Base-by-base conservation (phyloP, 1,140 invertebrate species). In the Bicyclus anynana region DNA sequence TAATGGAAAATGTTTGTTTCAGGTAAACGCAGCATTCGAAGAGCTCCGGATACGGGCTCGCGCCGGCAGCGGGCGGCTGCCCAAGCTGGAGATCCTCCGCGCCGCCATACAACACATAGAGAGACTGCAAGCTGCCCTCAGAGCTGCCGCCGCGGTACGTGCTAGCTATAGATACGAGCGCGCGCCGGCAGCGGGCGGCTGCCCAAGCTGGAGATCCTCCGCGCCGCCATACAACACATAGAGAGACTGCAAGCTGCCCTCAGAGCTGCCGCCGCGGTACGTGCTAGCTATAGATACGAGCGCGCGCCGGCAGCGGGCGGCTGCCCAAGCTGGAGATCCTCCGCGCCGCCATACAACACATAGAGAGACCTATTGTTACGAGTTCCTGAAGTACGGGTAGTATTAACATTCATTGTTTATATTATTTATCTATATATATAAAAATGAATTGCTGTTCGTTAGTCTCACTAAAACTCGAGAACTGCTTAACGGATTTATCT, bases 51-150 rank as follows among this genome's bases (percentile, higher is more conserved):
- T 95, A 72, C 89, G 97, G 62, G 98, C 98, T 0, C 96, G 97
- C 72, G 94, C 95, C 58, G 99, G 99, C 86, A 97, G 97, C 77
- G 98, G 99, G 80, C 90, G 98, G 51, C 90, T 99, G 69, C 97
- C 98, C 3, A 99, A 99, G 90, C 96, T 99, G 48, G 98, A 99
- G 89, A 99, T 99, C 65, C 91, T 99, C 14, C 90, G 97, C 61
- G 97, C 97, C 76, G 98, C 98, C 27, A 99, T 99, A 73, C 98
- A 99, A 69, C 99, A 99, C 82, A 99, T 99, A 65, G 97, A 99
- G 80, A 95, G 95, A 69, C 87, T 99, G 61, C 98, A 99, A 78
- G 94, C 95, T 64, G 89, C 97, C 1, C 82, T 97, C 0, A 92
- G 95, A 58, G 85, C 85, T 6, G 84, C 84, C n/a, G 75, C 82